A percentile compares a stretch with the other conserved stretches of the same genome.
phyloP scores from a whole-genome alignment of 2,888 invertebrate species.

The Corbicula japonica region DNA sequence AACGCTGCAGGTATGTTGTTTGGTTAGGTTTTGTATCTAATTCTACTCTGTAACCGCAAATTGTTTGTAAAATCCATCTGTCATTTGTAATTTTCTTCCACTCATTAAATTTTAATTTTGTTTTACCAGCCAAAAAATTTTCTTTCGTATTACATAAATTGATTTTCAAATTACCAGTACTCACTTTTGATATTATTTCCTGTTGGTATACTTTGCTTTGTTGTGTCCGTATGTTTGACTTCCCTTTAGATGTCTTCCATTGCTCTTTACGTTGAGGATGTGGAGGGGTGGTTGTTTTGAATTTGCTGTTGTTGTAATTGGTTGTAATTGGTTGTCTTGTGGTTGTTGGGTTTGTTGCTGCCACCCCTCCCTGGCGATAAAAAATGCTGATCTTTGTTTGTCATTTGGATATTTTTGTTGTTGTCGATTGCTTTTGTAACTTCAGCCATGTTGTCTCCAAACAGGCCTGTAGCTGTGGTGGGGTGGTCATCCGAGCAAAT shows the following conservation, averaged over 20 bases:
- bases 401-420: not conserved
- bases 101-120: not conserved
- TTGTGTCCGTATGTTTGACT: not conserved
- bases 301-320: constrained; percentile 1
- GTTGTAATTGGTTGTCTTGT: too few relatives aligned
- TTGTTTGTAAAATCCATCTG: constrained; percentile 37
- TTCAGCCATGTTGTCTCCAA: constrained; percentile 14
- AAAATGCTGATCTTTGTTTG: not conserved
- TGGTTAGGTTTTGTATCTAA: constrained; percentile 26
- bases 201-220: not conserved
- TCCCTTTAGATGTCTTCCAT: not conserved
- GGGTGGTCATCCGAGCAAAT: constrained; percentile 3
- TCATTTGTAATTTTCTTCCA: constrained; percentile 26
- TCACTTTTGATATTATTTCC: not conserved
- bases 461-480: constrained; percentile 4
- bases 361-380: constrained; percentile 6
- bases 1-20: constrained; percentile 5
- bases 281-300: not conserved
- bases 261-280: not conserved
- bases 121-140: constrained; percentile 33
- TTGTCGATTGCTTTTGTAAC: not conserved
- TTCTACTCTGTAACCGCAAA: constrained; percentile 30
- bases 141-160: constrained; percentile 26
- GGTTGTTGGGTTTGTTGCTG: too few relatives aligned
- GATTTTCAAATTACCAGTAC: not conserved